A percentile compares a stretch with the other conserved stretches of the same genome.
Evolutionary conservation across 2,797 vertebrate genomes (phyloP).

Genomic region (Characodon lateralis): DNA sequence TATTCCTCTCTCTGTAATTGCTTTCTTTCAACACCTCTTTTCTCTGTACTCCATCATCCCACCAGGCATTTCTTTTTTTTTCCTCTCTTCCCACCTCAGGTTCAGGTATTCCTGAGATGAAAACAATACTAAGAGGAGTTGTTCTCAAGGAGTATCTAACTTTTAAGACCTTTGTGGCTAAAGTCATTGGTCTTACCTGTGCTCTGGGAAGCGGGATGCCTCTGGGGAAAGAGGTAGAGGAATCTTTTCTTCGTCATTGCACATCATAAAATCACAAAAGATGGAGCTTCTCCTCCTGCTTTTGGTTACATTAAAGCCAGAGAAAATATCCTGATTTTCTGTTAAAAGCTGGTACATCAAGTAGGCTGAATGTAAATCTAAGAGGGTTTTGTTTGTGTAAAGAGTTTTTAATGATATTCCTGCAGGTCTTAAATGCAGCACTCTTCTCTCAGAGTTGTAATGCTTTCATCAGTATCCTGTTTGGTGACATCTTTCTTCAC

Average conservation of each 20-base stretch:
- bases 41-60: constrained; percentile 42
- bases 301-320: constrained; percentile 30
- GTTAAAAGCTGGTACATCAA: constrained; percentile 32
- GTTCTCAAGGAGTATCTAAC: constrained; percentile 98
- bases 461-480: constrained; percentile 20
- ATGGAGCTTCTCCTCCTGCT: constrained; percentile 26
- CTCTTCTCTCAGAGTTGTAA: constrained; percentile 18
- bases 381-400: constrained; percentile 26
- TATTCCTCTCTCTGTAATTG: constrained; percentile 56
- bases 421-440: constrained; percentile 18
- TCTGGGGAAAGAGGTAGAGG: constrained; percentile 92
- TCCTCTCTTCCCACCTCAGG: constrained; percentile 75
- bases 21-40: constrained; percentile 49
- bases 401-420: constrained; percentile 18
- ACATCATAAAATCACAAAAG: constrained; percentile 19
- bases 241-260: constrained; percentile 20
- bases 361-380: constrained; percentile 32
- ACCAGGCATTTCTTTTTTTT: constrained; percentile 20
- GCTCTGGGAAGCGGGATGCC: constrained; percentile 97
- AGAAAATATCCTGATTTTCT: constrained; percentile 34
- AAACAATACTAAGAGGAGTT: constrained; percentile 94
- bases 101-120: constrained; percentile 98
- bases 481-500: constrained; percentile 30
- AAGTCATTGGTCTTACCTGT: constrained; percentile 96
- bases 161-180: constrained; percentile 96